phyloP scores from a whole-genome alignment of 2,888 invertebrate species.

The Lasius fuliginosus region DNA sequence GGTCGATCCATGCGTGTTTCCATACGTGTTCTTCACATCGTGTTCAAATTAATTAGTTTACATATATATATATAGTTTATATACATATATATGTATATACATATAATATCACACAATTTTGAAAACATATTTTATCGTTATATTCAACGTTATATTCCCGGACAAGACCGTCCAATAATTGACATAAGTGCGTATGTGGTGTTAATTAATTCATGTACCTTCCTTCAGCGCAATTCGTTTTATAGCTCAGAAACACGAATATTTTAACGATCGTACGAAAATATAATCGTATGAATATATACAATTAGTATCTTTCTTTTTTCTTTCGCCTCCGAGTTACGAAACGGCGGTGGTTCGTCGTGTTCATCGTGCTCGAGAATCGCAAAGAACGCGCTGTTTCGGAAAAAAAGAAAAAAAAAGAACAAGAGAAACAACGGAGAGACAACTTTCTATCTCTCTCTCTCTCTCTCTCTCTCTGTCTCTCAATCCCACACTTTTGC shows the following conservation, averaged over 20 bases:
- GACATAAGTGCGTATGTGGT: slow-evolving; percentile 67
- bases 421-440: slow-evolving; percentile 52
- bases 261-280: slow-evolving; percentile 4
- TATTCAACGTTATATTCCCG: slow-evolving; percentile 37
- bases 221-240: slow-evolving; percentile 46
- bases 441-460: slow-evolving; percentile 10
- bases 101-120: slow-evolving; percentile 45
- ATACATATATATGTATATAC: too few relatives aligned
- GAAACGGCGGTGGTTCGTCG: neutral
- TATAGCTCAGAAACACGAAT: neutral
- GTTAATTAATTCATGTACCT: slow-evolving; percentile 59
- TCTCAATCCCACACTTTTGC: neutral
- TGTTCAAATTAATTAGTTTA: slow-evolving; percentile 30
- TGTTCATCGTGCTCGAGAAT: slow-evolving; percentile 70
- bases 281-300: slow-evolving; percentile 6
- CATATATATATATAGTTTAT: neutral
- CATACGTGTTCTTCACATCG: neutral
- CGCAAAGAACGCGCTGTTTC: slow-evolving; percentile 50
- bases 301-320: neutral
- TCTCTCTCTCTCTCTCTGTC: neutral
- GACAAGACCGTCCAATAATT: slow-evolving; percentile 66
- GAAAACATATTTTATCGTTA: slow-evolving; percentile 27
- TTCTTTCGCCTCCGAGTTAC: neutral
- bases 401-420: slow-evolving; percentile 6
- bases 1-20: slow-evolving; percentile 57